Evolutionary conservation across 2,113 vertebrate species (phyloP), one percentile per base, ranked within the genome.

Genomic region (Ornithorhynchus anatinus): DNA sequence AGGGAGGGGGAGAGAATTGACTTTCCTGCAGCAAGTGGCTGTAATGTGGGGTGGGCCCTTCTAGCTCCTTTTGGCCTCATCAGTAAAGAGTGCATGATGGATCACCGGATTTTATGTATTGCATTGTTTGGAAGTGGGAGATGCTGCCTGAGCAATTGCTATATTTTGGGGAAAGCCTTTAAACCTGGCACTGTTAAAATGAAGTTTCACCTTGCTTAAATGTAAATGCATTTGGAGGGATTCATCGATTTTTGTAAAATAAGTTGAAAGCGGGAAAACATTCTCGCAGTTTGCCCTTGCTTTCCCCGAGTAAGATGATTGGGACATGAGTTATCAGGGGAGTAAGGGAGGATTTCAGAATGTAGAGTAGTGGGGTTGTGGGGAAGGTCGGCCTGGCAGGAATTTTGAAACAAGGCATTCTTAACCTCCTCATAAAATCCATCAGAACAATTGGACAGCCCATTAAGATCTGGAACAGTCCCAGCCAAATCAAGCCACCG

Each of bases 401-500:
- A 35, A 64, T 44, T 57, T 35, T 60, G 40, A 83, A 79, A 58
- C 15, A 76, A 70, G 44, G 31, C 75, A 50, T 65, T 79, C 25
- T 73, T 65, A 81, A 84, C 84, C 45, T 78, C 74, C 67, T 79
- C 68, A 77, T 82, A 66, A 84, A 84, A 75, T 80, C 43, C 50
- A 84, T 77, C 60, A 82, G 73, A 80, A 80, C 42, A 80, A 63
- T 54, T 82, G 83, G 29, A 77, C 52, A 82, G 43, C 60, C 71
- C 73, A 72, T 79, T 87, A 84, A 80, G 81, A 72, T 7, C 45
- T 83, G 79, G 75, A 56, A 72, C 43, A 3, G 38, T 62, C 74
- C 75, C 76, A 85, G 63, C 23, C 9, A 51, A 39, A 65, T 65
- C 22, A 42, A 75, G 37, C 54, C 25, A 77, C 42, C 31, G 35